Percentiles rank a stretch among this genome's conserved stretches.
phyloP scores from a whole-genome alignment of 2,888 invertebrate genomes.

The Acleris holmiana region DNA sequence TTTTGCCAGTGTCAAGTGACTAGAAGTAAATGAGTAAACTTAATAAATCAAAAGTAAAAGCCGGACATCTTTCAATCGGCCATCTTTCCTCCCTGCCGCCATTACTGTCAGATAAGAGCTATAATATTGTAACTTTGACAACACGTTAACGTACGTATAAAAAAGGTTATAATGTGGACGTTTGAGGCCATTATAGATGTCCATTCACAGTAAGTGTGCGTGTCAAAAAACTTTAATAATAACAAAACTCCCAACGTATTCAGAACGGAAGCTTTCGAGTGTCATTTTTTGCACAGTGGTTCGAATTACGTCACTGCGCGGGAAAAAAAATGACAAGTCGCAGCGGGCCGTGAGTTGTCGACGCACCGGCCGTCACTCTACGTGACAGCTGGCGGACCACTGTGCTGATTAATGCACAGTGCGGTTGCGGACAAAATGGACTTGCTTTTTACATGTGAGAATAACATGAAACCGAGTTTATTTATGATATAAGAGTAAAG shows the following conservation, averaged over 20 bases:
- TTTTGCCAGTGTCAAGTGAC: too few relatives aligned
- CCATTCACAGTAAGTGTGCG: not conserved
- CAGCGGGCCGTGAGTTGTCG: slow-evolving; percentile 38
- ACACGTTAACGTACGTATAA: too few relatives aligned
- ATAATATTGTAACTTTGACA: too few relatives aligned
- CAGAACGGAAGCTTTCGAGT: slow-evolving; percentile 25
- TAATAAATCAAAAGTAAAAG: too few relatives aligned
- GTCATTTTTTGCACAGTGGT: slow-evolving; percentile 37
- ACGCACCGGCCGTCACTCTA: slow-evolving; percentile 38
- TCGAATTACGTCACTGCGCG: slow-evolving; percentile 31
- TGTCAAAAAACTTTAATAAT: not conserved
- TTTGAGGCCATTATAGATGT: not conserved
- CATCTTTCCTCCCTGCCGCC: too few relatives aligned
- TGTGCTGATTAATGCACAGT: slow-evolving; percentile 41
- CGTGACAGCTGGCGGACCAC: slow-evolving; percentile 38
- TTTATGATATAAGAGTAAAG: too few relatives aligned
- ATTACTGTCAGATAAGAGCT: too few relatives aligned
- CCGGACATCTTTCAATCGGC: too few relatives aligned
- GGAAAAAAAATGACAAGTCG: slow-evolving; percentile 38
- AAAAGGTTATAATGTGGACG: too few relatives aligned
- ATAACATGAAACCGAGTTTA: slow-evolving; percentile 15
- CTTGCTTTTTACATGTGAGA: slow-evolving; percentile 22
- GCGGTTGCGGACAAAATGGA: slow-evolving; percentile 28
- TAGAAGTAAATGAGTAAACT: too few relatives aligned
- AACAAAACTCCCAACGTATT: not conserved